Evolutionary conservation across 2,797 vertebrate species (phyloP), one percentile per base, ranked within the genome.

Genomic region (Erpetoichthys calabaricus): DNA sequence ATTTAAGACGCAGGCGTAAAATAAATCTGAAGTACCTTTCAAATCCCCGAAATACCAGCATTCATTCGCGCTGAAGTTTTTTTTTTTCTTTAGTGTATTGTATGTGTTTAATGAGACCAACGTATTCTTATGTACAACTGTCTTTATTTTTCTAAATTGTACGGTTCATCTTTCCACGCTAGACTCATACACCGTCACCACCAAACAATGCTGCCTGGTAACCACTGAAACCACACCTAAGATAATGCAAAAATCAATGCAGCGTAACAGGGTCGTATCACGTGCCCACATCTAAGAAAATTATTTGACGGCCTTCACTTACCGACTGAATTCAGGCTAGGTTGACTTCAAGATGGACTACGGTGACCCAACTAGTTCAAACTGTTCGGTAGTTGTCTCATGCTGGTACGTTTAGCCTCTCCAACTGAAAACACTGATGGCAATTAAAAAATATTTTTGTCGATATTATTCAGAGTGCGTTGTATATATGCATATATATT

Each of bases 191-290:
- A 49, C 47, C 47, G 47, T 7, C 47, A 4, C 47, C 47, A 7
- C 7, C 47, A 49, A 49, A 49, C 7, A 49, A 7, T 7, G 83
- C 80, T 86, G 81, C 84, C 65, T 81, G 69, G 86, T 79, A 83
- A 86, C 86, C 60, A 60, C 42, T 56, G 65, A 74, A n/a, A 73
- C 75, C 77, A 53, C 80, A 55, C 80, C 49, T 72, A 49, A 5
- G 47, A 49, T 7, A 2, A n/a, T 49, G 3, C 7, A 4, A n/a
- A 42, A 49, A 49, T n/a, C 4, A 49, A 49, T 3, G 47, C 7
- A 49, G 7, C 43, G 75, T 79, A 54, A 43, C 3, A 2, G 0
- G 1, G 0, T 1, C 3, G 51, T 63, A 64, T 73, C 73, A 74
- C 73, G 80, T 73, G 70, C 43, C 8, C 1, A 2, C 5, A 3